phyloP scores from a whole-genome alignment of 2,888 invertebrate species.

The Geotrupes spiniger region DNA sequence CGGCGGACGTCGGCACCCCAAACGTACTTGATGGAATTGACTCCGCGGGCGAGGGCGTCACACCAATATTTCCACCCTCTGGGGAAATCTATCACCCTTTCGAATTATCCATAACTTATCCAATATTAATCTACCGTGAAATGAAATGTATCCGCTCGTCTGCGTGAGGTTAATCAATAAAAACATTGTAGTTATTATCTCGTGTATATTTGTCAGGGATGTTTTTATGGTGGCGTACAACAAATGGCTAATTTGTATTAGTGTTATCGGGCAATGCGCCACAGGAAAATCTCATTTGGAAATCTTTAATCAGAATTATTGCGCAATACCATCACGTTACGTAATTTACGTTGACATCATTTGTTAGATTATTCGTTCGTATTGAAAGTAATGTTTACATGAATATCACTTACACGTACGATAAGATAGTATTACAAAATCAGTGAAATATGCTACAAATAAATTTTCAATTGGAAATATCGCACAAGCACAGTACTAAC shows the following conservation, averaged over 20 bases:
- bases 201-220: conserved; percentile 4
- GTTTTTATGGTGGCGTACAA: background rate
- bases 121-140: conserved; percentile 54
- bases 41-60: conserved; percentile 30
- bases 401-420: too few species aligned
- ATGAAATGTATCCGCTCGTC: conserved; percentile 47
- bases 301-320: too few species aligned
- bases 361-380: too few species aligned
- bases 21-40: conserved; percentile 35
- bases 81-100: conserved; percentile 53
- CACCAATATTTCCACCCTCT: conserved; percentile 35
- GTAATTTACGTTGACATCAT: too few species aligned
- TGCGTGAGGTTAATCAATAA: conserved; percentile 40
- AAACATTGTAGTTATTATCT: conserved; percentile 15
- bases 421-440: too few species aligned
- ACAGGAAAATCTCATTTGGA: too few species aligned
- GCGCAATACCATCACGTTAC: too few species aligned
- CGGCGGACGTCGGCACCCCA: conserved; percentile 31
- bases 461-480: too few species aligned
- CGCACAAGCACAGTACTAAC: too few species aligned
- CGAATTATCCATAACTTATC: conserved; percentile 52
- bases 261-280: too few species aligned
- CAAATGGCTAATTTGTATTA: conserved; percentile 6
- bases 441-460: too few species aligned
- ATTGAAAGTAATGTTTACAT: too few species aligned